Evolutionary conservation across 1,140 invertebrate genomes (phyloP), one percentile per base, ranked within the genome.

Genomic region (Cyclargus thomasi): DNA sequence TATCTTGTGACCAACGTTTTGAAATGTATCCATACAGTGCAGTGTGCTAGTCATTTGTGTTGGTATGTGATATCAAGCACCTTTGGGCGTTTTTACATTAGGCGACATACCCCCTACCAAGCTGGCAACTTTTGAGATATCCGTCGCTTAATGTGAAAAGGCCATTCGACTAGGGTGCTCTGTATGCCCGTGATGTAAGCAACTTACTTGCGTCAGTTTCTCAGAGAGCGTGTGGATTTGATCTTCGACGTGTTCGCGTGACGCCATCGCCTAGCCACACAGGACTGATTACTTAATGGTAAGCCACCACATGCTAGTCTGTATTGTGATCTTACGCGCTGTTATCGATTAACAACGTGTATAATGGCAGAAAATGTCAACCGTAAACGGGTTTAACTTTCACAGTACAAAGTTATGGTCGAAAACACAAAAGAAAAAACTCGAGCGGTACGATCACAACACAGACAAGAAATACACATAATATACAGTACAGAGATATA

Each of bases 191-290:
- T 59, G 35, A 59, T 35, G 69, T 70, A 69, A 80, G 73, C 76
- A 85, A 93, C 93, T 94, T 93, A 94, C 93, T 91, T 93, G 92
- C 86, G 90, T 91, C 81, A 94, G 90, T 90, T 93, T 93, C 92
- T 93, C 92, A 83, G 91, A 92, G 82, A 93, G 91, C 86, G 90
- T 83, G 90, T 92, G 92, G 81, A 94, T 93, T 92, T 93, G 93
- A 91, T 93, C 93, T 88, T 94, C 93, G 84, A 92, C 92, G 89
- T 92, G 91, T 73, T 93, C 93, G 83, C 92, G 92, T 74, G 92
- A 91, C 88, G 92, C 92, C 86, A 93, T 93, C 77, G 93, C 93
- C 93, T 93, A 86, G 79, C 81, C 84, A 88, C 84, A 89, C 78
- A 86, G 76, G 77, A 82, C 75, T 76, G 53, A 80, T 90, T 88